Percentiles rank a stretch among this genome's conserved stretches.
Conservation (phyloP, 2,888 invertebrate species). For the Pemphredon lugubris region DNA sequence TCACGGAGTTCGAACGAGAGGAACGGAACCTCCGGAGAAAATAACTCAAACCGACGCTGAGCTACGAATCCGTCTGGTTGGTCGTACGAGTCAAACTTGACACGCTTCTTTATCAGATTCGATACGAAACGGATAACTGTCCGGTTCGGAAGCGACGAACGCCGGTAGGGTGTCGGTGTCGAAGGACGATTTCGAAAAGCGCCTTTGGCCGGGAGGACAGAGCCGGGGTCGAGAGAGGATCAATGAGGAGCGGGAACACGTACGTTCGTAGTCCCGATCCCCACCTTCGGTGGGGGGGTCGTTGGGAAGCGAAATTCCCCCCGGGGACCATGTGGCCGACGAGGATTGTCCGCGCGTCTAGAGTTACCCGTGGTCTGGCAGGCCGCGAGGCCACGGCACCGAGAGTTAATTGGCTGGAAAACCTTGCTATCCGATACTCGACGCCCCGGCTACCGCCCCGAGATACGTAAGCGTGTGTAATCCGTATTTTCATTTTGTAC, state of each 20-base stretch:
- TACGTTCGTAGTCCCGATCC: constrained; percentile 27
- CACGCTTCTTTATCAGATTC: no score
- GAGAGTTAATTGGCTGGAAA: constrained; percentile 79
- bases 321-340: constrained; percentile 73
- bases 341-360: constrained; percentile 73
- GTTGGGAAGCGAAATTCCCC: constrained; percentile 12
- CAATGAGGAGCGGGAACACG: constrained; percentile 19
- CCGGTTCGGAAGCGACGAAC: no score
- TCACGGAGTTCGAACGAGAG: no score
- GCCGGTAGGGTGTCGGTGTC: no score
- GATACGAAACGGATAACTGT: no score
- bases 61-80: no score
- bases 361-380: constrained; percentile 72
- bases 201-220: no score
- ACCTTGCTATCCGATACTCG: constrained; percentile 77
- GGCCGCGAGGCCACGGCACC: constrained; percentile 67
- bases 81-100: no score
- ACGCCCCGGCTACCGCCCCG: constrained; percentile 72
- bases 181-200: no score
- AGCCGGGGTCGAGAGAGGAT: no score
- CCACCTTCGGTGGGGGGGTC: constrained; percentile 8
- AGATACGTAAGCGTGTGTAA: constrained; percentile 73
- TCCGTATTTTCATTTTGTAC: constrained; percentile 68
- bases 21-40: no score
- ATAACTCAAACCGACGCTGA: no score